Base-by-base conservation (phyloP, 2,797 vertebrate species). In the Channallabes apus region DNA sequence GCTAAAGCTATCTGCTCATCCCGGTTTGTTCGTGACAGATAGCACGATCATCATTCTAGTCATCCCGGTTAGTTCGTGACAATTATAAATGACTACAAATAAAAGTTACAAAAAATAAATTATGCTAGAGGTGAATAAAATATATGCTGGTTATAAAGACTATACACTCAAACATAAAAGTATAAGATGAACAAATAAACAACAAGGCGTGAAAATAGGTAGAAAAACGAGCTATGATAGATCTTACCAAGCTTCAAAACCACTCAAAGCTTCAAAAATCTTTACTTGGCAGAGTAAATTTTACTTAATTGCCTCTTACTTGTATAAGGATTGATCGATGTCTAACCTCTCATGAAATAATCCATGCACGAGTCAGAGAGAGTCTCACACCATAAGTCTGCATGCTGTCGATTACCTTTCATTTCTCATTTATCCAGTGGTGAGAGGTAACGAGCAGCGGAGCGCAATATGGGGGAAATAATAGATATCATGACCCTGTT, bases 231-330 rank as follows among this genome's bases (percentile, higher is more conserved):
- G 14, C n/a, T 29, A 12, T 65, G 15, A 29, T 65, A 32, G 29
- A 29, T 15, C 27, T 29, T 14, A 17, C 1, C 11, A 64, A 29
- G 27, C 27, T 35, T 20, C 17, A 69, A 38, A 20, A 46, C 46
- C 46, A 46, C 46, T 35, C 7, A 62, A n/a, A 3, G 61, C 24
- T 38, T 69, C 32, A 3, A 38, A 68, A 38, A 69, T 20, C 18
- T 20, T 35, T 69, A 20, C 18, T 20, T 22, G 32, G 67, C 67
- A 20, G 32, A 69, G 6, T 35, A 69, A 69, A 38, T 29, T 69
- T 69, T 8, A 51, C 24, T 18, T 75, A 75, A 75, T 54, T 75
- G 72, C 72, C 38, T 75, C 46, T 75, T 15, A 75, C 72, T 46
- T 75, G 15, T 27, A 75, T 24, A 54, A 54, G 46, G 1, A 15